phyloP scores from a whole-genome alignment of 2,113 vertebrate species.

The Butastur rufipennis region DNA sequence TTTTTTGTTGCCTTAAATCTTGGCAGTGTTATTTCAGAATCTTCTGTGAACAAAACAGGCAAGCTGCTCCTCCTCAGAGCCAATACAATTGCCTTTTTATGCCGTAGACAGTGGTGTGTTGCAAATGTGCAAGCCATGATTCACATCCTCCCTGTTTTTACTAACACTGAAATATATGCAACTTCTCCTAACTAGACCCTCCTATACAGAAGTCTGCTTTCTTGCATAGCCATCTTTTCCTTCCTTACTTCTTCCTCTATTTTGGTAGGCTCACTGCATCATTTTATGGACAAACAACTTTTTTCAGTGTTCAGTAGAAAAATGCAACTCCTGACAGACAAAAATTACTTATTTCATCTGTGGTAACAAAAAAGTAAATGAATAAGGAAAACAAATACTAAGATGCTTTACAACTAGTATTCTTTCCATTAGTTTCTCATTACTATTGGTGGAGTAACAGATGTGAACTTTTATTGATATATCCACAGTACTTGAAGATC shows the following conservation, averaged over 20 bases:
- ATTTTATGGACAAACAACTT: background rate
- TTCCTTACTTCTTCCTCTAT: background rate
- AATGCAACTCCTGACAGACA: background rate
- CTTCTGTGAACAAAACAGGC: conserved; percentile 35
- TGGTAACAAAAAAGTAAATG: background rate
- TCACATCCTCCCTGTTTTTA: conserved; percentile 8
- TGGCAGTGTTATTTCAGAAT: conserved; percentile 15
- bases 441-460: background rate
- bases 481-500: background rate
- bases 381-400: background rate
- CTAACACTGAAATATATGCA: background rate
- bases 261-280: background rate
- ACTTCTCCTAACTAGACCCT: background rate
- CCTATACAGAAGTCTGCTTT: background rate
- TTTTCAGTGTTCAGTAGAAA: background rate
- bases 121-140: conserved; percentile 7
- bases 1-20: background rate
- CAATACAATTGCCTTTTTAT: conserved; percentile 47
- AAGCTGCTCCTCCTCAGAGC: background rate
- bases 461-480: background rate
- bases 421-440: background rate
- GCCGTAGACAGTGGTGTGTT: background rate
- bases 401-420: background rate
- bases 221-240: background rate
- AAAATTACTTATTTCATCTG: background rate